These are phyloP conservation scores for Leptoteleia sp. DNA, from an alignment of 1,140 invertebrate genomes.

Conservation along the genomic window DNA sequence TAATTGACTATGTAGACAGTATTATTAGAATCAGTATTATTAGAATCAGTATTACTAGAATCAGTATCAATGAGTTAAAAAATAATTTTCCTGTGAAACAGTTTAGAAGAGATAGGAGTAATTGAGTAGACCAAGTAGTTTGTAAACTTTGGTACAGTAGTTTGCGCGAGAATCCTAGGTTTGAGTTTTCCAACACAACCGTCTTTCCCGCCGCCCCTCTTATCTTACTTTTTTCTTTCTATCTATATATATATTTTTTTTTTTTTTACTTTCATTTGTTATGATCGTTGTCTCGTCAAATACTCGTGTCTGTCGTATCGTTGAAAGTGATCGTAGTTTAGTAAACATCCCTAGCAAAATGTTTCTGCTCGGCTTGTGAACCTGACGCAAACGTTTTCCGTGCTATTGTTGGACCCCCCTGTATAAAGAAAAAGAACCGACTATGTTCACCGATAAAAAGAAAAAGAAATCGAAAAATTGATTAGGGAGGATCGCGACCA, in stretches of 20 bases:
- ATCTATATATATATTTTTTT: no score
- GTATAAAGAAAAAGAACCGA: constrained; percentile 13
- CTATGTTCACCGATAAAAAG: background rate
- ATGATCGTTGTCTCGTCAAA: constrained; percentile 47
- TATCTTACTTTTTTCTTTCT: constrained; percentile 24
- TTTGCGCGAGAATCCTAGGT: constrained; percentile 34
- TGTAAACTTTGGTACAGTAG: constrained; percentile 41
- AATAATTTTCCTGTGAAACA: constrained; percentile 8
- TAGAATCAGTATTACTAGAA: constrained; percentile 10
- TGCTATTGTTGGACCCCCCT: constrained; percentile 16
- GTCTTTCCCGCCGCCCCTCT: background rate
- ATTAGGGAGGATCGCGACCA: background rate
- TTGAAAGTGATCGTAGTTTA: constrained; percentile 58
- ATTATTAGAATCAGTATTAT: constrained; percentile 7
- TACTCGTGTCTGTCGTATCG: constrained; percentile 51
- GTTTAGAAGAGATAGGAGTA: constrained; percentile 3
- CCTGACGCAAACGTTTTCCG: constrained; percentile 42
- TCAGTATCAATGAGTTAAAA: constrained; percentile 14
- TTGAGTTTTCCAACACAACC: constrained; percentile 24
- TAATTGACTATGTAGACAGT: constrained; percentile 5
- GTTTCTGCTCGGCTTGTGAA: constrained; percentile 58
- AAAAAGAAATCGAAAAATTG: background rate
- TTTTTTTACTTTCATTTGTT: no score
- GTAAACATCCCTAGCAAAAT: constrained; percentile 45
- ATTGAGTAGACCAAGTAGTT: constrained; percentile 23